phyloP scores from a whole-genome alignment of 2,113 vertebrate species.

The Ageneiosus marmoratus region DNA sequence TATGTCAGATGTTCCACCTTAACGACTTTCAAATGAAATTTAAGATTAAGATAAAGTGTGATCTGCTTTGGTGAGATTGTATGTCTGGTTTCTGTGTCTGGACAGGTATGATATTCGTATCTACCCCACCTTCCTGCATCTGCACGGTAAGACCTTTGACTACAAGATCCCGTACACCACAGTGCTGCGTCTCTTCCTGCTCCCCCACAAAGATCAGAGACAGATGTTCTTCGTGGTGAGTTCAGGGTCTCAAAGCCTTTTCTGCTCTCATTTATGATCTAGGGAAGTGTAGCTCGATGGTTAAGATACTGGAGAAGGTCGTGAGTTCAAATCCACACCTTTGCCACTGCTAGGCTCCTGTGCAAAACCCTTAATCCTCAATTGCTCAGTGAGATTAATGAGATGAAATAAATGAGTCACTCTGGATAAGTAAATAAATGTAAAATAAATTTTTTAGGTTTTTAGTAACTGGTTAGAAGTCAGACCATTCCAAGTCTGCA shows the following conservation, averaged over 20 bases:
- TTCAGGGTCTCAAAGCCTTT: background rate
- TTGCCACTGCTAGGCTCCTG: no score
- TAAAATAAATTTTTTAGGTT: background rate
- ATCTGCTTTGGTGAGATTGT: background rate
- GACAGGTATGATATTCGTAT: conserved; percentile 93
- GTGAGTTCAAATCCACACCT: no score
- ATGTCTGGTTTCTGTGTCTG: background rate
- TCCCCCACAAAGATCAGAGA: conserved; percentile 97
- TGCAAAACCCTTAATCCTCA: no score
- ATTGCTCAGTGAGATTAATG: no score
- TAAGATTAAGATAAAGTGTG: background rate
- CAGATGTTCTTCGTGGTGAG: conserved; percentile 99
- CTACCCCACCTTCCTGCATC: conserved; percentile 94
- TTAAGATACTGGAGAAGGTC: no score
- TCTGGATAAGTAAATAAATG: no score
- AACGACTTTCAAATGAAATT: background rate
- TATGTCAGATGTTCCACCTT: background rate
- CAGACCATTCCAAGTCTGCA: no score
- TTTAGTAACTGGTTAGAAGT: no score
- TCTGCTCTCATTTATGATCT: background rate
- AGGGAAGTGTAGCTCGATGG: no score
- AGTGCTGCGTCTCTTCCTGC: conserved; percentile 91
- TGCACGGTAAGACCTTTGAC: conserved; percentile 96
- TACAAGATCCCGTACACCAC: conserved; percentile 99
- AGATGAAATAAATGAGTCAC: no score